A percentile compares a stretch with the other conserved stretches of the same genome.
Evolutionary conservation across 53 echinoderm and acorn worm genomes (phyloP).

Genomic region (Mesocentrotus franciscanus): DNA sequence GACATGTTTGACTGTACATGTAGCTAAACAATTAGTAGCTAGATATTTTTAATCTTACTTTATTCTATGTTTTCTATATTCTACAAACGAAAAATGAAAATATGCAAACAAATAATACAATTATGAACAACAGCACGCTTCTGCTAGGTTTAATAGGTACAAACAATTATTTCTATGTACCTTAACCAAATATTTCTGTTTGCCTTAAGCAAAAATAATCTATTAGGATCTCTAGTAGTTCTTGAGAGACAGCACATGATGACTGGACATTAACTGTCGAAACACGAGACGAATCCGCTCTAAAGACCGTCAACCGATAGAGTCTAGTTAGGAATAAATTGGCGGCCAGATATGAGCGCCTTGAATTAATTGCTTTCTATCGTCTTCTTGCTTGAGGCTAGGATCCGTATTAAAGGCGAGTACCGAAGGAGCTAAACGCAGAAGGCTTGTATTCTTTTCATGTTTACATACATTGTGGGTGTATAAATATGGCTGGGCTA

Average conservation of each 20-base stretch:
- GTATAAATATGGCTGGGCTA: not conserved
- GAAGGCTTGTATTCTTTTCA: not conserved
- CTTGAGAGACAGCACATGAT: not conserved
- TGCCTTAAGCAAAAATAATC: no score
- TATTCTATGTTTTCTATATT: no score
- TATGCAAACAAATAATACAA: no score
- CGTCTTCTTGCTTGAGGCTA: not conserved
- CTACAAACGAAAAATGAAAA: no score
- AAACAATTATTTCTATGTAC: no score
- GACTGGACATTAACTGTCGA: not conserved
- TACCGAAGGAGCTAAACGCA: not conserved
- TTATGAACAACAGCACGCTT: no score
- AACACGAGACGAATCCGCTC: not conserved
- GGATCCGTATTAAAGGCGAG: not conserved
- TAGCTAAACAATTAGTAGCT: not conserved
- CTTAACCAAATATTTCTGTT: no score
- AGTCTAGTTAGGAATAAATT: not conserved
- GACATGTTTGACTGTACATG: not conserved
- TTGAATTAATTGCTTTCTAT: slow-evolving; percentile 26
- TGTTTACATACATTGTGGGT: not conserved
- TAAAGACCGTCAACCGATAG: not conserved
- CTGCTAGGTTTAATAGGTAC: no score
- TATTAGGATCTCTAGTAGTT: not conserved
- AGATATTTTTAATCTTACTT: no score
- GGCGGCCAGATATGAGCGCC: not conserved